Evolutionary conservation across 2,888 invertebrate species (phyloP).

Genomic region (Megalurothrips usitatus): DNA sequence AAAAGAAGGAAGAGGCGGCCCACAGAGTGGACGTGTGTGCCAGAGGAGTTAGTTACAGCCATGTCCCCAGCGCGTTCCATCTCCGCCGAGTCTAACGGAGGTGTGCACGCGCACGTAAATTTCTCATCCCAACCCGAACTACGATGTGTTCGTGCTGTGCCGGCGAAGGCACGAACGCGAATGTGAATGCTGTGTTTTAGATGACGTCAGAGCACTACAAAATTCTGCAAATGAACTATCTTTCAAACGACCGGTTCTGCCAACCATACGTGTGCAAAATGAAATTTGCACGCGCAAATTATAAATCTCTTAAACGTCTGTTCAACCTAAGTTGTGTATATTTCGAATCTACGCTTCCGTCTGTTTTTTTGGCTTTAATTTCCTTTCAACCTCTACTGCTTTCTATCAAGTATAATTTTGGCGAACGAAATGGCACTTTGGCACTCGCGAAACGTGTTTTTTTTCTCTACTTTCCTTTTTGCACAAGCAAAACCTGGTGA

Average conservation of each 20-base stretch:
- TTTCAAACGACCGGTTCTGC: neutral
- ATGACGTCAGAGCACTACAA: constrained; percentile 1
- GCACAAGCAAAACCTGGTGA: constrained; percentile 22
- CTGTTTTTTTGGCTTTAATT: neutral
- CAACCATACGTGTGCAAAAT: constrained; percentile 17
- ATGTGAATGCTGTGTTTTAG: neutral
- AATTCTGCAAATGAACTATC: constrained; percentile 11
- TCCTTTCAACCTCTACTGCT: neutral
- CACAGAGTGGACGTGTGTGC: too few relatives aligned
- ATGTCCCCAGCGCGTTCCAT: too few relatives aligned
- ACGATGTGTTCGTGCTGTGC: too few relatives aligned
- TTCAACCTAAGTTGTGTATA: neutral
- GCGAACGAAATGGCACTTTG: neutral
- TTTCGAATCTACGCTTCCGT: neutral
- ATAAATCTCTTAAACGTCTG: neutral
- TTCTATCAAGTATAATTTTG: neutral
- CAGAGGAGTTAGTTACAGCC: too few relatives aligned
- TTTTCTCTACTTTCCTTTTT: constrained; percentile 25
- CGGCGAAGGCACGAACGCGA: neutral
- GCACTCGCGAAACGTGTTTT: constrained; percentile 17
- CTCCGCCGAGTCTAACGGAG: too few relatives aligned
- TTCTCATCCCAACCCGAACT: too few relatives aligned
- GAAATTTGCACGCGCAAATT: neutral
- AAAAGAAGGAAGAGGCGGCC: too few relatives aligned
- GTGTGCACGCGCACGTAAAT: too few relatives aligned